phyloP scores from a whole-genome alignment of 2,888 invertebrate genomes.

The Ophraella communa region DNA sequence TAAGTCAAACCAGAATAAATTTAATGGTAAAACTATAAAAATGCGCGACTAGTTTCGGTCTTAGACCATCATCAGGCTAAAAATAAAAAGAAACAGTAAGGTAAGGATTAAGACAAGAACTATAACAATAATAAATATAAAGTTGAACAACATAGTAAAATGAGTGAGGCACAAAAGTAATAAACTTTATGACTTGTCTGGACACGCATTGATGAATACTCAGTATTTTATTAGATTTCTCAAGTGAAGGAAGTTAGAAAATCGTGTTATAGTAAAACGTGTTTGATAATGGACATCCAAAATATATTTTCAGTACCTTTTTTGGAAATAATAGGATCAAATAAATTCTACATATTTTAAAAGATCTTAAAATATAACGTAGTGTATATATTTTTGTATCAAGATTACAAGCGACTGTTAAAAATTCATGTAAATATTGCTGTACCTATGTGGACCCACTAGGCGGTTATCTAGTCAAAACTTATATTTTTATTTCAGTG shows the following conservation, averaged over 20 bases:
- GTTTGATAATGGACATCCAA: conserved; percentile 5
- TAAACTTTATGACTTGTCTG: conserved; percentile 4
- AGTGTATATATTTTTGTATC: too few relatives aligned
- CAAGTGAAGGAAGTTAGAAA: conserved; percentile 4
- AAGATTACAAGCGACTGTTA: too few relatives aligned
- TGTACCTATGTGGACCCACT: background rate
- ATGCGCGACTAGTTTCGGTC: too few relatives aligned
- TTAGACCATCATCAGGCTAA: too few relatives aligned
- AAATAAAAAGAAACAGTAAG: too few relatives aligned
- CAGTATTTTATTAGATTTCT: conserved; percentile 3
- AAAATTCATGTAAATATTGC: too few relatives aligned
- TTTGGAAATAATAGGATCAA: conserved; percentile 1
- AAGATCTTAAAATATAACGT: background rate
- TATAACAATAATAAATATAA: too few relatives aligned
- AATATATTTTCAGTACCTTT: background rate
- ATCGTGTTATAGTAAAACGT: background rate
- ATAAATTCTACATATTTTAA: conserved; percentile 8
- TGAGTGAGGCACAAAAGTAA: too few relatives aligned
- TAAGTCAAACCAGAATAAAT: too few relatives aligned
- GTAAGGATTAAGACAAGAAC: too few relatives aligned
- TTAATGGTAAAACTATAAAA: too few relatives aligned
- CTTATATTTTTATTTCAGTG: background rate
- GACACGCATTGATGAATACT: conserved; percentile 5
- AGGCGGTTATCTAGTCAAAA: background rate
- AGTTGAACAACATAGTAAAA: too few relatives aligned